phyloP scores from a whole-genome alignment of 2,797 vertebrate species.

The Cirrhinus molitorella region DNA sequence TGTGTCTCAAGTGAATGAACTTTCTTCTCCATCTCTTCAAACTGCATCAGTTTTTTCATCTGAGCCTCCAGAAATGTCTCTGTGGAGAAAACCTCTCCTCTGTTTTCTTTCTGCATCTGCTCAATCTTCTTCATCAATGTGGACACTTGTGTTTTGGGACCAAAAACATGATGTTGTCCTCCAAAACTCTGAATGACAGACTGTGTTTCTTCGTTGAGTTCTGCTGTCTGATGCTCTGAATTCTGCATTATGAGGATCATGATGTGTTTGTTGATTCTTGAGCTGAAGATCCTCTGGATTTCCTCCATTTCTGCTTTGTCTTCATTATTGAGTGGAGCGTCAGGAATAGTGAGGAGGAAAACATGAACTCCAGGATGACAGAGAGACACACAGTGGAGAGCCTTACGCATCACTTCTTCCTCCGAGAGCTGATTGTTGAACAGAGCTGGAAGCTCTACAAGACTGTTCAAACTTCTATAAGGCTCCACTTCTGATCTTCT shows the following conservation, averaged over 20 bases:
- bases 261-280: too few species aligned
- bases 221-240: background rate
- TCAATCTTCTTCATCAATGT: background rate
- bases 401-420: background rate
- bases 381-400: background rate
- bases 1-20: background rate
- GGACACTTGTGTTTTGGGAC: background rate
- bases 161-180: background rate
- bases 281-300: too few species aligned
- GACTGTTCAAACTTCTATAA: background rate
- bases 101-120: background rate
- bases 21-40: background rate
- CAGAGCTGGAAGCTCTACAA: slow-evolving; percentile 7
- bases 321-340: background rate
- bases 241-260: background rate
- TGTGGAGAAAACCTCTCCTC: background rate
- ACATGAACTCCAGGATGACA: background rate
- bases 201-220: background rate
- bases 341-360: slow-evolving; percentile 11
- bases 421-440: background rate
- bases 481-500: background rate
- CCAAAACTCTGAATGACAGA: background rate
- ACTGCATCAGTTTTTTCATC: background rate
- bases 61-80: background rate
- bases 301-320: background rate